phyloP scores from a whole-genome alignment of 2,113 vertebrate species.

The Caranx ignobilis region DNA sequence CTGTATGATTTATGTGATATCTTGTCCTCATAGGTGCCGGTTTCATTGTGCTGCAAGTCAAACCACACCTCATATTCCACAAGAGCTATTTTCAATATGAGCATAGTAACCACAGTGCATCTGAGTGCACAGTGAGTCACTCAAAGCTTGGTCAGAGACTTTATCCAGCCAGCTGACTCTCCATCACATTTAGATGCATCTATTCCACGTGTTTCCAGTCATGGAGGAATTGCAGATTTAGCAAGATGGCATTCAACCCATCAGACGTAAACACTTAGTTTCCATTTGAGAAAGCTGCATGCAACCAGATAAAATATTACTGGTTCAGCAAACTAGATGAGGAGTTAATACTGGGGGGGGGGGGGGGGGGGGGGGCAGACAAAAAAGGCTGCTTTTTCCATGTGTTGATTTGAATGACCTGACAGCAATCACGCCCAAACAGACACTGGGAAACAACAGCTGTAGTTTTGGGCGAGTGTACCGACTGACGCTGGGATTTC shows the following conservation, averaged over 20 bases:
- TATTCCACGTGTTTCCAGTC: constrained; percentile 18
- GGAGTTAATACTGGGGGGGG: constrained; percentile 21
- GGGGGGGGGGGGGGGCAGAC: neutral
- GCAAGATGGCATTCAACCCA: constrained; percentile 12
- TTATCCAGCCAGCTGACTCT: constrained; percentile 32
- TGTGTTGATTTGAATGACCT: constrained; percentile 78
- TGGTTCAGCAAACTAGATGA: constrained; percentile 44
- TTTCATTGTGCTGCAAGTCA: neutral
- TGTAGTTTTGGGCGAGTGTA: constrained; percentile 52
- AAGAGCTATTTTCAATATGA: constrained; percentile 28
- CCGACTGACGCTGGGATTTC: constrained; percentile 49
- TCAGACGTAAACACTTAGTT: constrained; percentile 18
- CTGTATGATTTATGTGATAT: constrained; percentile 12
- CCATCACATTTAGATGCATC: constrained; percentile 15
- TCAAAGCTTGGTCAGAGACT: constrained; percentile 38
- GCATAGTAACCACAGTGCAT: constrained; percentile 28
- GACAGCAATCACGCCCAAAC: constrained; percentile 74
- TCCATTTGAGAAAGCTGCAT: constrained; percentile 22
- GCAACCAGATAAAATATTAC: constrained; percentile 37
- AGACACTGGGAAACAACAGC: constrained; percentile 54
- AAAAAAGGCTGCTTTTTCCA: constrained; percentile 17
- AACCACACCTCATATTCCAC: neutral
- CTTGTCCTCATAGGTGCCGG: constrained; percentile 3
- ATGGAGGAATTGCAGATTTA: constrained; percentile 40
- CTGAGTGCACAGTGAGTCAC: constrained; percentile 29